Evolutionary conservation across 2,113 vertebrate species (phyloP).

Genomic region (Vulpes lagopus): DNA sequence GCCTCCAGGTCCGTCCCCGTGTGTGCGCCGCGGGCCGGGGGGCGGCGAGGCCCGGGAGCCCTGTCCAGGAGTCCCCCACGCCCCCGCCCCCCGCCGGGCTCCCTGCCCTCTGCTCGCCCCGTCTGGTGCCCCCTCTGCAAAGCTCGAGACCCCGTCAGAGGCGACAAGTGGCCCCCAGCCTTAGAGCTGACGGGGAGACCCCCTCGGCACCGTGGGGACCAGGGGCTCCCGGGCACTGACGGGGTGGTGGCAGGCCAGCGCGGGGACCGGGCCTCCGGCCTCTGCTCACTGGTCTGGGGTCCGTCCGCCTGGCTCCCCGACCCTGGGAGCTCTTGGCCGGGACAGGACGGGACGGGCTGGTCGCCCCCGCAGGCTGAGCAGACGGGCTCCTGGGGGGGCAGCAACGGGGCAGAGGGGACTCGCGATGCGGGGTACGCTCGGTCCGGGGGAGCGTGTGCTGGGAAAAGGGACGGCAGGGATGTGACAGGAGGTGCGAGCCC

Average conservation of each 20-base stretch:
- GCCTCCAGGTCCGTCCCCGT: background rate
- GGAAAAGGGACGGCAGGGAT: rapidly evolving
- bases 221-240: background rate
- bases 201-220: no score
- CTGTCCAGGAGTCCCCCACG: rapidly evolving
- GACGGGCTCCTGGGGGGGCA: background rate
- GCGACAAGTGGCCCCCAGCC: background rate
- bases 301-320: background rate
- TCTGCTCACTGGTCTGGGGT: background rate
- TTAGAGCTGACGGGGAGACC: no score
- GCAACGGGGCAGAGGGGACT: no score
- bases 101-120: background rate
- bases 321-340: rapidly evolving
- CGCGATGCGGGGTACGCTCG: rapidly evolving
- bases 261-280: no score
- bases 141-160: background rate
- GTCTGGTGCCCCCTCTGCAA: background rate
- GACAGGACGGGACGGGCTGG: background rate
- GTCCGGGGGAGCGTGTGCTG: rapidly evolving
- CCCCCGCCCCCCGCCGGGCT: background rate
- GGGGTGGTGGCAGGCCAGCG: no score
- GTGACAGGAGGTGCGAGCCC: rapidly evolving
- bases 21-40: no score
- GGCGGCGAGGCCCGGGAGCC: background rate
- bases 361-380: background rate